Conservation (phyloP, 2,888 invertebrate species). For the Keiferia lycopersicella region DNA sequence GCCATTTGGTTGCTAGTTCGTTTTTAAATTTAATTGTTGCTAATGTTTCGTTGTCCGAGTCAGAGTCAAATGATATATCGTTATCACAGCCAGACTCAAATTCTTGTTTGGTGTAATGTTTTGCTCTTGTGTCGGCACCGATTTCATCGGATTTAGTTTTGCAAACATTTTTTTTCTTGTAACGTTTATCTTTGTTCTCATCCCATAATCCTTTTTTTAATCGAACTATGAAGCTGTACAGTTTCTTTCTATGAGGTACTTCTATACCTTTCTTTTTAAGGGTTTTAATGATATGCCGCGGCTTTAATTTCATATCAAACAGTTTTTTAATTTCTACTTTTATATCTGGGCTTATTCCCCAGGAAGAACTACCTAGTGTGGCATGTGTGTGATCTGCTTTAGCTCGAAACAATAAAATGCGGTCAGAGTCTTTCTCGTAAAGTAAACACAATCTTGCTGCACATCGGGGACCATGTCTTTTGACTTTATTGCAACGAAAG, state of each 20-base stretch:
- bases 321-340: slow-evolving; percentile 4
- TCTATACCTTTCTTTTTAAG: slow-evolving; percentile 2
- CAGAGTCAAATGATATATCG: not conserved
- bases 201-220: not conserved
- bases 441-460: not conserved
- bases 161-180: not conserved
- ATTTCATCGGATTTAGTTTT: not conserved
- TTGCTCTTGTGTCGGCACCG: not conserved
- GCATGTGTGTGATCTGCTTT: slow-evolving; percentile 12
- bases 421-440: not conserved
- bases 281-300: not conserved
- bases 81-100: not conserved
- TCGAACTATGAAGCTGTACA: not conserved
- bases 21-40: not conserved
- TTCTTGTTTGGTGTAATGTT: not conserved
- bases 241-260: not conserved
- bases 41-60: slow-evolving; percentile 6
- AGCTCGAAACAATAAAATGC: not conserved
- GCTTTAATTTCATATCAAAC: not conserved
- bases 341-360: not conserved
- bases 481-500: slow-evolving; percentile 13
- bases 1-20: too few relatives aligned
- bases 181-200: not conserved
- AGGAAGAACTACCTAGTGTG: not conserved
- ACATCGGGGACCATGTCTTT: not conserved